phyloP scores from a whole-genome alignment of 2,888 invertebrate species.

The Arctia plantaginis region DNA sequence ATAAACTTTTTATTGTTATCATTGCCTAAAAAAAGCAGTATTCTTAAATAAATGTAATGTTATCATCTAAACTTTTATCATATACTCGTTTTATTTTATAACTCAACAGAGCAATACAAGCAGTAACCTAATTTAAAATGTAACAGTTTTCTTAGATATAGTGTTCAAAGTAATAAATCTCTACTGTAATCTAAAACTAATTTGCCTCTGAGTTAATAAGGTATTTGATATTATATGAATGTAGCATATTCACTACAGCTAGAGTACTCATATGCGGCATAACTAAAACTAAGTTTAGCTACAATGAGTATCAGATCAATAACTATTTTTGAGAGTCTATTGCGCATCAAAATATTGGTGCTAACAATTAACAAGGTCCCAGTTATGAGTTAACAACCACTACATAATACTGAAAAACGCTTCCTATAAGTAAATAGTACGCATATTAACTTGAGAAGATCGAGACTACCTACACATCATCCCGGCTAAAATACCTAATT shows the following conservation, averaged over 20 bases:
- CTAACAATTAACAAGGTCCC: conserved; percentile 45
- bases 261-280: background rate
- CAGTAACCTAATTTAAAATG: background rate
- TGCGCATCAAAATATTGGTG: conserved; percentile 44
- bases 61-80: background rate
- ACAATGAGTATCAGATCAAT: conserved; percentile 19
- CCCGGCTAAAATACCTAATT: conserved; percentile 43
- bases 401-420: conserved; percentile 52
- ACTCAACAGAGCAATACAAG: background rate
- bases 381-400: conserved; percentile 39
- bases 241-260: conserved; percentile 11
- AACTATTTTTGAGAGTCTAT: conserved; percentile 23
- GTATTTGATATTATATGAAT: background rate
- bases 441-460: conserved; percentile 41
- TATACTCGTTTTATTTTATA: conserved; percentile 1
- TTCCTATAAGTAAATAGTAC: conserved; percentile 46
- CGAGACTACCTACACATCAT: background rate
- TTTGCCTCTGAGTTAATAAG: background rate
- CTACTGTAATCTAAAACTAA: conserved; percentile 1
- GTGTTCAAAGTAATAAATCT: conserved; percentile 6
- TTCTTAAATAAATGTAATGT: conserved; percentile 7
- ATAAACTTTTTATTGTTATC: conserved; percentile 20
- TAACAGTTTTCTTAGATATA: conserved; percentile 2
- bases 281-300: conserved; percentile 23
- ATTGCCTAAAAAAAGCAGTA: conserved; percentile 14